Conservation (phyloP, 2,888 invertebrate genomes). For the Cylindroiulus punctatus region DNA sequence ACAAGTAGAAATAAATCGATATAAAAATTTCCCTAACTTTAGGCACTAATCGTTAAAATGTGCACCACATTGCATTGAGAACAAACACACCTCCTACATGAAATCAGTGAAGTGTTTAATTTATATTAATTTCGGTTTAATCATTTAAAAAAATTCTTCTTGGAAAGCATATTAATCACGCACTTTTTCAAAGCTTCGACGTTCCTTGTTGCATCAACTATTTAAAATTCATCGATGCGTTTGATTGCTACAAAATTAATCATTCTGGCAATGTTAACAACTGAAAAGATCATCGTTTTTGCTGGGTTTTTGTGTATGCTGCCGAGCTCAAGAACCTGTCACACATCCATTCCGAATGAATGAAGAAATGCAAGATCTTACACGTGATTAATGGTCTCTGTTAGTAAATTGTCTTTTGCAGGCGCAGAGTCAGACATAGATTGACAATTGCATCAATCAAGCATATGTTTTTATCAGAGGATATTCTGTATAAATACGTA, state of each 20-base stretch:
- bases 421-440: constrained; percentile 13
- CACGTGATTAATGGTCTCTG: constrained; percentile 31
- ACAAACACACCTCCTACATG: background rate
- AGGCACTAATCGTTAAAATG: background rate
- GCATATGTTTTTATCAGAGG: background rate
- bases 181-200: background rate
- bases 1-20: too few species aligned
- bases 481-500: background rate
- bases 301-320: background rate
- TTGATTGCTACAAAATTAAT: constrained; percentile 29
- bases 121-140: background rate
- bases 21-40: too few species aligned
- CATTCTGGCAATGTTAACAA: background rate
- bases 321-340: constrained; percentile 26
- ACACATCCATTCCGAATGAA: constrained; percentile 42
- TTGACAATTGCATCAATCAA: constrained; percentile 49
- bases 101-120: constrained; percentile 1
- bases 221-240: background rate
- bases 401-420: constrained; percentile 47
- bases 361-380: constrained; percentile 39
- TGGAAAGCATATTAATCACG: background rate
- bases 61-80: background rate
- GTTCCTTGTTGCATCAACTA: background rate
- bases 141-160: background rate
- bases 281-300: background rate